Conservation (phyloP, 2,888 invertebrate species). For the Sicus ferrugineus region DNA sequence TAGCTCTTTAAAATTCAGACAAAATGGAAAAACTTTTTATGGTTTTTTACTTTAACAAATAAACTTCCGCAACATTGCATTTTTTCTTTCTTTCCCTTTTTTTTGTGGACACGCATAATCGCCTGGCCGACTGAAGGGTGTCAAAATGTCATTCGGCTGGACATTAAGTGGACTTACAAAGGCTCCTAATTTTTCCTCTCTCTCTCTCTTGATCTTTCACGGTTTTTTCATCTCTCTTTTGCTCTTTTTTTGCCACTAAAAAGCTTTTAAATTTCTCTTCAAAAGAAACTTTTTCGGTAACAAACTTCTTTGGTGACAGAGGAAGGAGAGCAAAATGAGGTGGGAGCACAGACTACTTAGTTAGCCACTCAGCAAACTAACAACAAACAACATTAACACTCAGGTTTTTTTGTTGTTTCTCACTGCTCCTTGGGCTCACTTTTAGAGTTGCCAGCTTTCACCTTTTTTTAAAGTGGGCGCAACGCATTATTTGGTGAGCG, state of each 20-base stretch:
- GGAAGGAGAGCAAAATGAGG: too few species aligned
- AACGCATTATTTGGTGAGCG: too few species aligned
- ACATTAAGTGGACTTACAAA: constrained; percentile 28
- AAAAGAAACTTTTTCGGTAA: too few species aligned
- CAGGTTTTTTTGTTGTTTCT: background rate
- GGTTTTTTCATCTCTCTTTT: background rate
- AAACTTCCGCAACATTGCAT: background rate
- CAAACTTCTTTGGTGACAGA: too few species aligned
- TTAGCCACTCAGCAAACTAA: constrained; percentile 1
- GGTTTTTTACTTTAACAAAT: background rate
- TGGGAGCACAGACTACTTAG: background rate
- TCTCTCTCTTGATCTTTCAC: background rate
- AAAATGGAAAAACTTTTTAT: constrained; percentile 9
- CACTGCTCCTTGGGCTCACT: background rate
- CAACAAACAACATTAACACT: constrained; percentile 1
- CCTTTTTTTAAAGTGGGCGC: constrained; percentile 19
- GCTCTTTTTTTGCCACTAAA: background rate
- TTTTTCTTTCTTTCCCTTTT: too few species aligned
- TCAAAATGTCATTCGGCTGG: constrained; percentile 36
- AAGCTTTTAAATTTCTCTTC: background rate
- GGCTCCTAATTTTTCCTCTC: background rate
- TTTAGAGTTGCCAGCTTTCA: background rate
- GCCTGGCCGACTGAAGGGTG: constrained; percentile 35
- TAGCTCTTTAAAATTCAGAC: too few species aligned
- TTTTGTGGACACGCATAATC: constrained; percentile 14